Percentiles rank a stretch among this genome's conserved stretches.
Conservation (phyloP, 2,888 invertebrate genomes). For the Eurytoma adleriae region DNA sequence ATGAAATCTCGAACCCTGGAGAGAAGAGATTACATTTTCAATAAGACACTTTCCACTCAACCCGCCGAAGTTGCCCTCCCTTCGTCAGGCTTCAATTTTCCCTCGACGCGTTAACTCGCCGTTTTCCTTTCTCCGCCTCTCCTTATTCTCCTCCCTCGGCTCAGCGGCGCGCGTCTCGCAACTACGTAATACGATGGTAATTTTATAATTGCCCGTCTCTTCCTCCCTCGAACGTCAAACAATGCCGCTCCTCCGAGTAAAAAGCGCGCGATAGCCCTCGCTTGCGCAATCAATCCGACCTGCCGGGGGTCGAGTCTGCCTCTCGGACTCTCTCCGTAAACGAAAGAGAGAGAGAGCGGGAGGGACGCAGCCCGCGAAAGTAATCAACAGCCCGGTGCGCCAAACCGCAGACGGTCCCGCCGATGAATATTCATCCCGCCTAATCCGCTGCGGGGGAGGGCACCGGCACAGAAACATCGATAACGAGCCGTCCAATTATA, state of each 20-base stretch:
- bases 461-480: neutral
- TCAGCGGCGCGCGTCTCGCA: neutral
- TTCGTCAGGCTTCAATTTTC: constrained; percentile 18
- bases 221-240: no score
- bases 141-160: neutral
- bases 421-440: neutral
- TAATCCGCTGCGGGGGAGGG: neutral
- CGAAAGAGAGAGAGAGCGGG: no score
- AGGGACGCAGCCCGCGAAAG: no score
- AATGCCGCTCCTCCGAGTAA: no score
- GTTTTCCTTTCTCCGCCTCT: constrained; percentile 18
- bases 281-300: no score
- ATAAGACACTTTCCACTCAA: neutral
- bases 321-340: no score
- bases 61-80: neutral
- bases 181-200: constrained; percentile 9
- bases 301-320: no score
- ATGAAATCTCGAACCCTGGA: no score
- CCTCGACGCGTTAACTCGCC: constrained; percentile 12
- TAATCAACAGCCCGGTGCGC: no score
- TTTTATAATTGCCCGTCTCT: constrained; percentile 13
- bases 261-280: no score
- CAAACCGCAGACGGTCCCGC: no score
- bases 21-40: neutral
- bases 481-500: constrained; percentile 1